These are phyloP conservation scores for Eueides isabella DNA, from an alignment of 1,140 invertebrate genomes.

Conservation along the genomic window DNA sequence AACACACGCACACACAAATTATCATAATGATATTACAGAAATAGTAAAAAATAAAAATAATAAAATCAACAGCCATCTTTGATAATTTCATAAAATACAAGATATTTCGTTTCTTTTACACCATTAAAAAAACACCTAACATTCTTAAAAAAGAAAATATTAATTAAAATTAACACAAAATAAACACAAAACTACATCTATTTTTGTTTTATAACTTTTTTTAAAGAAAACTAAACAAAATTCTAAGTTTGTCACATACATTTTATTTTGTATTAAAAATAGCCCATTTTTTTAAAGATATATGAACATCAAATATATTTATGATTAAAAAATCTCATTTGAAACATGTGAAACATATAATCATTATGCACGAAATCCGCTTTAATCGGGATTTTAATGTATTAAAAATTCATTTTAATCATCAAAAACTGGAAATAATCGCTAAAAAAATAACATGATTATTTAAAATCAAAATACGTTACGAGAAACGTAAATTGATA, in stretches of 20 bases:
- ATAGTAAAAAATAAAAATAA: conserved; percentile 6
- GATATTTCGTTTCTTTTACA: conserved; percentile 4
- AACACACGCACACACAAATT: no score
- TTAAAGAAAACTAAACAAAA: not conserved
- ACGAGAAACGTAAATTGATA: no score
- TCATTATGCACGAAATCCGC: not conserved
- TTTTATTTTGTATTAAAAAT: conserved; percentile 10
- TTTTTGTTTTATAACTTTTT: not conserved
- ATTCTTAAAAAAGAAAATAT: not conserved
- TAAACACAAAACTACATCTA: not conserved
- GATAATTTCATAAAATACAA: conserved; percentile 21
- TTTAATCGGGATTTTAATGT: no score
- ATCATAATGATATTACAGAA: conserved; percentile 9
- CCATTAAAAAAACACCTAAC: not conserved
- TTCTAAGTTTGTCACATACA: not conserved
- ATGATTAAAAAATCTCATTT: not conserved
- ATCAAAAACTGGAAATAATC: no score
- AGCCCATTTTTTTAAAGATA: not conserved
- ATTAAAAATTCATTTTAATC: no score
- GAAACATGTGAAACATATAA: not conserved
- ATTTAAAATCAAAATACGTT: no score
- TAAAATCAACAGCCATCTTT: conserved; percentile 26
- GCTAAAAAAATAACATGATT: no score
- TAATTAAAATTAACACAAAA: not conserved
- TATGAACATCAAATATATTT: not conserved